Evolutionary conservation across 2,113 vertebrate genomes (phyloP), one percentile per base, ranked within the genome.

Genomic region (Numenius arquata): DNA sequence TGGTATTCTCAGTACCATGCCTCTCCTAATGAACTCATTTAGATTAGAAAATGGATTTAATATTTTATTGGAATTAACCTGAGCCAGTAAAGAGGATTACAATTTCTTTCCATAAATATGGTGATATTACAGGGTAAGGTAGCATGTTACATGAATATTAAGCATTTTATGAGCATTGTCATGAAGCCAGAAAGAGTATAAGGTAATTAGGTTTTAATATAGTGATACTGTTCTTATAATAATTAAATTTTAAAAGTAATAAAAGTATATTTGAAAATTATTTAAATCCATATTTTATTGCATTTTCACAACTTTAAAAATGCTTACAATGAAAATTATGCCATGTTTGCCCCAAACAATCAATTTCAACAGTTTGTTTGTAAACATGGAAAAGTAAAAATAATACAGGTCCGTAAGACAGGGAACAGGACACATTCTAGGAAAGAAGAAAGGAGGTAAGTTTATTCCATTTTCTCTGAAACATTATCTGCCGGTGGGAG

Each of bases 41-140:
- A 98, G 98, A 98, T 98, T 98, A 98, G 98, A 98, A 98, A 98
- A 98, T 98, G 98, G 98, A 98, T 98, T 98, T 98, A 98, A 98
- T 98, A 98, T 98, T 98, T 98, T 98, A 98, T 98, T 98, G 98
- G 98, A 98, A 98, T 98, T 98, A 98, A 98, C 98, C 98, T 98
- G 98, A 98, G 97, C 97, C 95, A 98, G 98, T 98, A 98, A 98
- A 98, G 98, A 98, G 98, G 98, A 98, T 98, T 98, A 98, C 98
- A 98, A 96, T 98, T 98, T 98, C 97, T 97, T 98, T 98, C 98
- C 97, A 98, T 98, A 98, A 98, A 98, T 98, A 98, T 97, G 97
- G 95, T 97, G 97, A 98, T 98, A 97, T 98, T 98, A 98, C 97
- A 98, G 97, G 95, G 93, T 96, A 85, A 98, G 95, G 98, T 97